Evolutionary conservation across 2,113 vertebrate species (phyloP).

Genomic region (Chaetodon trifascialis): DNA sequence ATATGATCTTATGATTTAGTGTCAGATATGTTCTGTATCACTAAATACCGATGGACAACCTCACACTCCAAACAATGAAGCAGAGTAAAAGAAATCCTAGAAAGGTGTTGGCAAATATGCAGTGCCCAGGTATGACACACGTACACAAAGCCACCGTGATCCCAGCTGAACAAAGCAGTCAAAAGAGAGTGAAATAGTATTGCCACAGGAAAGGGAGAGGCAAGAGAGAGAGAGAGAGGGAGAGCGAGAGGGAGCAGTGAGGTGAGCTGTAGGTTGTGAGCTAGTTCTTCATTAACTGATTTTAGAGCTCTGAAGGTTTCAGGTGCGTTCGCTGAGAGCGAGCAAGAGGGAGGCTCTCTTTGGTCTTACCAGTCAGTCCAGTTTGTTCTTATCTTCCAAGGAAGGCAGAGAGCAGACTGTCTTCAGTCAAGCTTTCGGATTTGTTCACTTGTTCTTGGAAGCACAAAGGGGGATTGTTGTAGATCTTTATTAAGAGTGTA

Average conservation of each 20-base stretch:
- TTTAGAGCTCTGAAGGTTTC: slow-evolving; percentile 48
- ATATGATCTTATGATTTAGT: not conserved
- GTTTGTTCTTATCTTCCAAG: slow-evolving; percentile 23
- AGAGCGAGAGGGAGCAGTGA: not conserved
- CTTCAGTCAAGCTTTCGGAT: not conserved
- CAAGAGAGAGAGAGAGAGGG: slow-evolving; percentile 20
- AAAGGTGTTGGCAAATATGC: slow-evolving; percentile 14
- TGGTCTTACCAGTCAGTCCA: slow-evolving; percentile 55
- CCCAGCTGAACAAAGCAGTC: slow-evolving; percentile 41
- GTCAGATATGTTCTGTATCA: not conserved
- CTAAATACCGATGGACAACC: not conserved
- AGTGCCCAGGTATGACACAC: slow-evolving; percentile 12
- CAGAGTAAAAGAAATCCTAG: not conserved
- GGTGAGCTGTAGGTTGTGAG: slow-evolving; percentile 28
- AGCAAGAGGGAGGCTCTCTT: not conserved
- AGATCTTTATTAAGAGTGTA: not conserved
- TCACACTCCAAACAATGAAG: not conserved
- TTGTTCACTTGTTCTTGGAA: not conserved
- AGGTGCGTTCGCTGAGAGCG: not conserved
- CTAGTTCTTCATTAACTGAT: slow-evolving; percentile 75
- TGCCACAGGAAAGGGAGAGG: slow-evolving; percentile 54
- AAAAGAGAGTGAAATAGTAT: slow-evolving; percentile 4
- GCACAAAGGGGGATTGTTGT: not conserved
- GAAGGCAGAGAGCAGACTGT: not conserved
- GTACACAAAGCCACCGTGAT: not conserved